Conservation (phyloP, 2,113 vertebrate species). For the Lepus americanus region DNA sequence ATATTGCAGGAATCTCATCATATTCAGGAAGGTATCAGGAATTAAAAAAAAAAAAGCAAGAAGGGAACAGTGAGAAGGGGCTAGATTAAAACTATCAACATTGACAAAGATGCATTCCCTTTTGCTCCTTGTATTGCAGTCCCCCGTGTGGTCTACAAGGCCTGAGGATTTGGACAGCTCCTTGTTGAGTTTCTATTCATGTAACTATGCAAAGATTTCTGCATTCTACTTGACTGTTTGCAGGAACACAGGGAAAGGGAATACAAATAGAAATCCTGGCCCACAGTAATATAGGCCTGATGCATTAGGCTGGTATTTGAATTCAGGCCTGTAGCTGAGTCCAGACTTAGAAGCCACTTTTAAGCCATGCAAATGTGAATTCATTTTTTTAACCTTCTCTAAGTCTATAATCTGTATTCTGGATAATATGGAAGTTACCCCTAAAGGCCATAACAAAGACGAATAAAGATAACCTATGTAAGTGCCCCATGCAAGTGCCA, state of each 20-base stretch:
- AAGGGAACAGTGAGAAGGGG: not conserved
- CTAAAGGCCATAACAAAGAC: not conserved
- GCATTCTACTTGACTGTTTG: not conserved
- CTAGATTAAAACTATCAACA: not conserved
- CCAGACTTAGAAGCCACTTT: not conserved
- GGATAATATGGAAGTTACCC: not conserved
- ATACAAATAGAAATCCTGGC: not conserved
- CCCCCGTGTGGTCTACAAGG: not conserved
- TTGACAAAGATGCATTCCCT: not conserved
- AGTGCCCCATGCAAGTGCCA: not conserved
- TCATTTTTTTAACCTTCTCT: not conserved
- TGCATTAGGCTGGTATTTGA: not conserved
- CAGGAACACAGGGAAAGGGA: not conserved
- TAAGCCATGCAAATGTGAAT: not conserved
- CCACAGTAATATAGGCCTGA: not conserved
- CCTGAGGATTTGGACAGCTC: not conserved
- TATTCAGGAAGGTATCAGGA: not conserved
- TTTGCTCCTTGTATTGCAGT: not conserved
- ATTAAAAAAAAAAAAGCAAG: not conserved
- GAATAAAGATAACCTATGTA: not conserved
- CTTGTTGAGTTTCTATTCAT: not conserved
- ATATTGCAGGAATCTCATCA: not conserved
- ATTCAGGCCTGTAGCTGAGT: not conserved
- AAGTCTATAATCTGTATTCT: not conserved
- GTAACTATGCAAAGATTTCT: conserved; percentile 1